Percentiles rank a stretch among this genome's conserved stretches.
Evolutionary conservation across 2,113 vertebrate species (phyloP).

Genomic region (Piliocolobus tephrosceles): DNA sequence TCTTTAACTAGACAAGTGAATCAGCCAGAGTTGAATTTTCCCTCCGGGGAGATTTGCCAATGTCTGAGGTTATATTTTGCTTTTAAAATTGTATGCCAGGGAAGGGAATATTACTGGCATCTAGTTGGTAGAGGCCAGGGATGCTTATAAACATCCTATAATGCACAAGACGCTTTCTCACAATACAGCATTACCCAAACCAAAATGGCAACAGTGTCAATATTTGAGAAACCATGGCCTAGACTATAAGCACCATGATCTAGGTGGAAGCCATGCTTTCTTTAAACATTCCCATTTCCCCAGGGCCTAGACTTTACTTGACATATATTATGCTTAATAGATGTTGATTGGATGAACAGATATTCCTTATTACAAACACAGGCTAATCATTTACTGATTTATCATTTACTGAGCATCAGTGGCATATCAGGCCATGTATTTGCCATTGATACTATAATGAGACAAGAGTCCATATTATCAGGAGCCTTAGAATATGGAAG

Average conservation of each 20-base stretch:
- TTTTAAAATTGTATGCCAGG: neutral
- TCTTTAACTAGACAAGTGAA: neutral
- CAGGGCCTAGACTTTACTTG: neutral
- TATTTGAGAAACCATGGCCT: neutral
- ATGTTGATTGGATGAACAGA: neutral
- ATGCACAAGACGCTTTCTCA: accelerated
- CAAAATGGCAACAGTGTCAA: neutral
- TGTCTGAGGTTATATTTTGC: neutral
- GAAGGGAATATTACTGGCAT: neutral
- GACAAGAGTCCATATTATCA: neutral
- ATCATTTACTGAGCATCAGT: neutral
- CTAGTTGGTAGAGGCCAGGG: neutral
- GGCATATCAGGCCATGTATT: neutral
- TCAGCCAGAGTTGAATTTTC: neutral
- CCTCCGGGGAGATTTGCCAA: neutral
- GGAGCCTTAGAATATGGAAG: neutral
- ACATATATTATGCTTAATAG: neutral
- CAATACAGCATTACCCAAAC: neutral
- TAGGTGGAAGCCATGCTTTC: neutral
- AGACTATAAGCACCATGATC: neutral
- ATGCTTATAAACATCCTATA: neutral
- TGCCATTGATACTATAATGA: neutral
- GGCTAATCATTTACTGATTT: neutral
- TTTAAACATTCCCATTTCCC: neutral
- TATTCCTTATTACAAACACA: neutral